Conservation (phyloP, 2,113 vertebrate genomes). For the Clarias gariepinus region DNA sequence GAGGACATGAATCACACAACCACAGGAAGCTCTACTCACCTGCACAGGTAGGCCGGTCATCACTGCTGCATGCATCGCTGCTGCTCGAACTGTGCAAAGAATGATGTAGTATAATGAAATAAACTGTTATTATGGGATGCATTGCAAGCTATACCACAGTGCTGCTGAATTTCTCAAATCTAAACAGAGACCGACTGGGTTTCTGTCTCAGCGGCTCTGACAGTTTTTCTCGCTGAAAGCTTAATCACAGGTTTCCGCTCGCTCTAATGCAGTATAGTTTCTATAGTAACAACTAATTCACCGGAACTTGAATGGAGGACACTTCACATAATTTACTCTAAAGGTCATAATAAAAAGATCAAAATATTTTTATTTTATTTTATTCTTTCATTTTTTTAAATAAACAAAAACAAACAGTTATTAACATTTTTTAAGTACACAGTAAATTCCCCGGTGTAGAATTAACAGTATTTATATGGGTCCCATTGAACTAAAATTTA, state of each 20-base stretch:
- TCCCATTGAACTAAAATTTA: no score
- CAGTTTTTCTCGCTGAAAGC: not conserved
- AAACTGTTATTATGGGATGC: not conserved
- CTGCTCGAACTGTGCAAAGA: not conserved
- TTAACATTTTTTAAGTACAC: no score
- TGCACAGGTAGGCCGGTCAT: conserved; percentile 78
- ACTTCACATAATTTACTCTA: not conserved
- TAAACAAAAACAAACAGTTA: no score
- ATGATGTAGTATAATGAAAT: not conserved
- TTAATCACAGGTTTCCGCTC: not conserved
- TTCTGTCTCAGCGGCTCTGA: not conserved
- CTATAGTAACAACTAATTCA: not conserved
- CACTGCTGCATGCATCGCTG: not conserved
- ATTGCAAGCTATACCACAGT: not conserved
- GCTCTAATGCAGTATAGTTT: not conserved
- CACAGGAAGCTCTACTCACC: conserved; percentile 85
- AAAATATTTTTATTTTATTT: no score
- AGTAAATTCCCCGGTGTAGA: no score
- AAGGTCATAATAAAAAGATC: not conserved
- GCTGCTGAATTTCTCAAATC: not conserved
- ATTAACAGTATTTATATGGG: no score
- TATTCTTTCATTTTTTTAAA: no score
- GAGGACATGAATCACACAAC: conserved; percentile 47
- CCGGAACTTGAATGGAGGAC: not conserved
- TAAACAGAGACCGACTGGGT: not conserved